Evolutionary conservation across 2,113 vertebrate genomes (phyloP), one percentile per base, ranked within the genome.

Genomic region (Hippocampus zosterae): DNA sequence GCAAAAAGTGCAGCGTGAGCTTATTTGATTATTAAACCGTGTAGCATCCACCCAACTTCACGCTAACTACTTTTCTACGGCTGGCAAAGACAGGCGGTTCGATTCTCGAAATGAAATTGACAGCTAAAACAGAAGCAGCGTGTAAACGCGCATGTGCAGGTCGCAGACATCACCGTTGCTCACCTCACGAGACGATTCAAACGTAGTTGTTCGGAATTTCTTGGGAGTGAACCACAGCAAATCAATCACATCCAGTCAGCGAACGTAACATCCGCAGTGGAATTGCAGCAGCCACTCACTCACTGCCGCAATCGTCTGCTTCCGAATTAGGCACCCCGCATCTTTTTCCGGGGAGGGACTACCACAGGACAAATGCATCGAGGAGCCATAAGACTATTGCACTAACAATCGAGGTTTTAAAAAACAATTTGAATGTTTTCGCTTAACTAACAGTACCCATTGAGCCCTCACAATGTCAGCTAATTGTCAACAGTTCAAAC

Each of bases 271-370:
- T 57, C 55, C 55, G 55, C 55, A 25, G 12, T 25, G 11, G 25
- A 57, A 42, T 42, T n/a, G 61, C 21, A 27, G 1, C 33, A 27
- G 1, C 33, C 8, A 75, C 33, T 44, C 8, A 75, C 33, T 44
- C 37, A 37, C 41, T 15, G 33, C 60, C 2, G 7, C 5, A 29
- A 73, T 5, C 0, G 68, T 44, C 72, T 67, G 42, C 65, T 55
- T 71, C 75, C 33, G 48, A 77, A 48, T 67, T 70, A 64, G 65
- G 16, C 79, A 70, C 81, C 81, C 77, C 71, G 81, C 62, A 44
- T 46, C 84, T 84, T 84, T 82, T 90, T 91, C 89, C 89, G 89
- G 90, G 90, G 90, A 81, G 88, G 90, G 89, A 87, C 88, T 87
- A 87, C 80, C 83, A 37, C n/a, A 41, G 37, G 2, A 8, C 62